Evolutionary conservation across 2,113 vertebrate species (phyloP), one percentile per base, ranked within the genome.

Genomic region (Panthera uncia): DNA sequence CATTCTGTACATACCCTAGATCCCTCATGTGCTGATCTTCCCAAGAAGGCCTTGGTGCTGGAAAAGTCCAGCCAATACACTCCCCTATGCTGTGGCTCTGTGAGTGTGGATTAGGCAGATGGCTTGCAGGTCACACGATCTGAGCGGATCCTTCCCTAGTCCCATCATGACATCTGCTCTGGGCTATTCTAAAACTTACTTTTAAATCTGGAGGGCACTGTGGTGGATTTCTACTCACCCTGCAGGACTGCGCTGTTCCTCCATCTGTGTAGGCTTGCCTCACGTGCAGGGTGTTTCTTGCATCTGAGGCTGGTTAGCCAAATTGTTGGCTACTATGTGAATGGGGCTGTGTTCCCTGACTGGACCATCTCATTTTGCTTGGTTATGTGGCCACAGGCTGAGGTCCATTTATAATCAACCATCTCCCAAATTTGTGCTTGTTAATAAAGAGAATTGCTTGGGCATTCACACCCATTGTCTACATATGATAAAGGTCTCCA

Each of bases 1-100:
- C 21, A 73, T 92, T 97, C 55, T 68, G 45, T 94, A 71, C 50
- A 89, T 61, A 78, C 18, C 18, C 87, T n/a, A 82, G n/a, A 81
- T 23, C 27, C 71, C 57, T 82, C 38, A 45, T 73, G 65, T 93
- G 71, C 82, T 80, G 61, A 83, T 84, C 55, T 91, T 97, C 74
- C 45, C 78, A 92, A 71, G 61, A 89, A 83, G 76, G 57, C 55
- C 36, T 45, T 76, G n/a, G 61, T 45, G 74, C 41, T 1, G 4
- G 36, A 38, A n/a, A 93, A 79, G 71, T 69, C 55, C 63, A 82
- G 50, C n/a, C 88, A 91, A 41, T 81, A 48, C 21, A 55, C 38
- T 36, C 25, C 41, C 55, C 78, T 29, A 93, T 52, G 38, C 69
- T 71, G 19, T 57, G 41, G 23, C 48, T 52, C 76, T 65, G 2